These are phyloP conservation scores for Dinomys branickii DNA, from an alignment of 2,113 vertebrate species.

Conservation along the genomic window DNA sequence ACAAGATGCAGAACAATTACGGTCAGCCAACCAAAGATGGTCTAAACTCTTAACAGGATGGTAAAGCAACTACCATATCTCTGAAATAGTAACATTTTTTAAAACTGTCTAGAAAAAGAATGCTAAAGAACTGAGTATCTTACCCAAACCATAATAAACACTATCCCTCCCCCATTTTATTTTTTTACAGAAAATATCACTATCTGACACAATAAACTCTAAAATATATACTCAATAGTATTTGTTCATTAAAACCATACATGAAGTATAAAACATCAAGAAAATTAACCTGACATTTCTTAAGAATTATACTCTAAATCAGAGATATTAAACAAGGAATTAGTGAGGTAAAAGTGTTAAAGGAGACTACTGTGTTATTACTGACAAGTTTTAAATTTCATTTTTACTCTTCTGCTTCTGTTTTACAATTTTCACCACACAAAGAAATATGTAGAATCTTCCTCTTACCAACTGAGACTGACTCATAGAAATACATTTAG, in stretches of 20 bases:
- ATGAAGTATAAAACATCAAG: slow-evolving; percentile 24
- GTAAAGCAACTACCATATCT: not conserved
- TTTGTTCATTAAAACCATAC: slow-evolving; percentile 50
- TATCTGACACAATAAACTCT: not conserved
- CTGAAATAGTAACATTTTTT: slow-evolving; percentile 13
- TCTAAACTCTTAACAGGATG: not conserved
- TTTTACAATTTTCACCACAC: slow-evolving; percentile 47
- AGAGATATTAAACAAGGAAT: slow-evolving; percentile 33
- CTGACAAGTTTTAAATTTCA: slow-evolving; percentile 37
- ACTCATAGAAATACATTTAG: not conserved
- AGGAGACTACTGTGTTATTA: not conserved
- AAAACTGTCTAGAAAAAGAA: slow-evolving; percentile 37
- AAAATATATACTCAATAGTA: not conserved
- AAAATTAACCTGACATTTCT: slow-evolving; percentile 4
- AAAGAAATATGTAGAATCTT: not conserved
- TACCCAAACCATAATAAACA: slow-evolving; percentile 35
- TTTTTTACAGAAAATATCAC: slow-evolving; percentile 45
- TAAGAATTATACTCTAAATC: slow-evolving; percentile 38
- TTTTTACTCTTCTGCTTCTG: slow-evolving; percentile 36
- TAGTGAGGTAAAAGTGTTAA: not conserved
- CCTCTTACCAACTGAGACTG: slow-evolving; percentile 24
- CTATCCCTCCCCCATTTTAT: not conserved
- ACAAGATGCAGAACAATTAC: not conserved
- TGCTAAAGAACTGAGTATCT: not conserved
- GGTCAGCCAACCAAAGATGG: not conserved